phyloP scores from a whole-genome alignment of 2,797 vertebrate species.

The Pithecia hirsuta region DNA sequence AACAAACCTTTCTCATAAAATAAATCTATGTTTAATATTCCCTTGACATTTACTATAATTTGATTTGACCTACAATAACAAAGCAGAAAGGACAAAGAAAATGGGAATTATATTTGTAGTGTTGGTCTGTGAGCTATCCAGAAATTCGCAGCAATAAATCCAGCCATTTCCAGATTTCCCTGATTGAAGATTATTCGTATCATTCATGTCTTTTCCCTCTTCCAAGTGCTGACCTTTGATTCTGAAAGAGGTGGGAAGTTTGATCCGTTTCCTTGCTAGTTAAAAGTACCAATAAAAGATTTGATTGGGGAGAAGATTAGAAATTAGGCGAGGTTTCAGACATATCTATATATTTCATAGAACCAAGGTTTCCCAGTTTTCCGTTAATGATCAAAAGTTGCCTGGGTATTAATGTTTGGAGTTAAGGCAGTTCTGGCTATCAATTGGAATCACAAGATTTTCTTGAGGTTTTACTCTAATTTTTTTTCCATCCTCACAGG shows the following conservation, averaged over 20 bases:
- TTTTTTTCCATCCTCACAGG: slow-evolving; percentile 83
- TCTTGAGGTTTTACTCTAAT: slow-evolving; percentile 59
- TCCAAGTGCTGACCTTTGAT: neutral
- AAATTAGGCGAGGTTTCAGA: neutral
- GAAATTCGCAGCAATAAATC: neutral
- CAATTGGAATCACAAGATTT: neutral
- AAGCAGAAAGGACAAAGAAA: neutral
- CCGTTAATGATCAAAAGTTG: neutral
- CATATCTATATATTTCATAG: neutral
- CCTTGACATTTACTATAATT: slow-evolving; percentile 18
- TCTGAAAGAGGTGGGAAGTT: neutral
- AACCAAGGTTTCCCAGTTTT: neutral
- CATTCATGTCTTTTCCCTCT: neutral
- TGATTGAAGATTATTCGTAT: neutral
- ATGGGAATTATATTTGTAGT: neutral
- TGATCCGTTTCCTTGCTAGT: neutral
- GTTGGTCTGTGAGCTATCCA: neutral
- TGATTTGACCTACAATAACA: neutral
- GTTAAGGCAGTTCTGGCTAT: neutral
- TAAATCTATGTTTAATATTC: neutral
- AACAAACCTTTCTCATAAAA: slow-evolving; percentile 2
- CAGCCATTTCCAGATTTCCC: neutral
- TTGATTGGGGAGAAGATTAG: slow-evolving; percentile 1
- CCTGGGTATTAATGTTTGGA: neutral
- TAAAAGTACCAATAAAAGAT: neutral